phyloP scores from a whole-genome alignment of 2,888 invertebrate genomes.

The Ectobius pallidus region DNA sequence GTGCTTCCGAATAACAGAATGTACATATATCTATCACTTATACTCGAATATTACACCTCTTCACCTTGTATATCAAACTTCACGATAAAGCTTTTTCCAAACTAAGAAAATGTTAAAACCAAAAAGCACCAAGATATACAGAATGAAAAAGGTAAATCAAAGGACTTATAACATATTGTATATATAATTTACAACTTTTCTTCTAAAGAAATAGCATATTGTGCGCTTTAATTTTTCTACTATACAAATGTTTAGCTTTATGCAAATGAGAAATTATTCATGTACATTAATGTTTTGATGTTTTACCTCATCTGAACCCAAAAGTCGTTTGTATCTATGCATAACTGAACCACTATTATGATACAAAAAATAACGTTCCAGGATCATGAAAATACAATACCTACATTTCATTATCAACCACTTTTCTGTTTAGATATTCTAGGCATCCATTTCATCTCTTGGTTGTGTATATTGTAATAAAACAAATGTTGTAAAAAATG shows the following conservation, averaged over 20 bases:
- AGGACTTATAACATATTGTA: neutral
- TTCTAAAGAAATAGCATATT: neutral
- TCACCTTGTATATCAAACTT: neutral
- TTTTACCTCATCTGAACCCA: neutral
- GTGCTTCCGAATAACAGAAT: neutral
- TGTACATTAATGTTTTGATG: conserved; percentile 9
- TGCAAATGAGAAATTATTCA: conserved; percentile 9
- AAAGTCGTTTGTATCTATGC: neutral
- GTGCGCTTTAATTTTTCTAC: conserved; percentile 20
- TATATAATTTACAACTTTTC: neutral
- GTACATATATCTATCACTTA: neutral
- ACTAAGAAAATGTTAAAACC: too few species aligned
- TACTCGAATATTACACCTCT: neutral
- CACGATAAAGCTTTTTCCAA: too few species aligned
- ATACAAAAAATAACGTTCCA: conserved; percentile 5
- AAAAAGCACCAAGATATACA: too few species aligned
- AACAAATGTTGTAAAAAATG: too few species aligned
- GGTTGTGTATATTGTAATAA: too few species aligned
- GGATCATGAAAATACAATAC: conserved; percentile 8
- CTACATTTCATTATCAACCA: too few species aligned
- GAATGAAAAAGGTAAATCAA: neutral
- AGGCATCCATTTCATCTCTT: too few species aligned
- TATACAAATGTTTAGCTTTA: neutral
- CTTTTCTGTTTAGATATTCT: too few species aligned
- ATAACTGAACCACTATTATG: neutral